Conservation (phyloP, 2,888 invertebrate genomes). For the Epistrophe eligans region DNA sequence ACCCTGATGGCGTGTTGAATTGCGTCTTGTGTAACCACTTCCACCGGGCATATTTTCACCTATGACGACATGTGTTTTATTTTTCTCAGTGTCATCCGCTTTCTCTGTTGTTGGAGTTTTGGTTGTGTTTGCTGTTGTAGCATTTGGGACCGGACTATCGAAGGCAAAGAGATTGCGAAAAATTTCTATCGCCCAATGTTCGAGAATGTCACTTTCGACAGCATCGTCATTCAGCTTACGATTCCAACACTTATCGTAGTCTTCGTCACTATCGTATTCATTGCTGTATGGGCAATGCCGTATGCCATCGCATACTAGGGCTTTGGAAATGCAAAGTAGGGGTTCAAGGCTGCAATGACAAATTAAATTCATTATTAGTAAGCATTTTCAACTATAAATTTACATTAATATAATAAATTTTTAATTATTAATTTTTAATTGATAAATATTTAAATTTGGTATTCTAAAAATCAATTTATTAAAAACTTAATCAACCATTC, state of each 20-base stretch:
- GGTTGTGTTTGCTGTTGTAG: conserved; percentile 39
- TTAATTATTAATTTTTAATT: no score
- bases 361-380: not conserved
- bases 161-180: conserved; percentile 82
- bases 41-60: conserved; percentile 41
- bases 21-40: conserved; percentile 78
- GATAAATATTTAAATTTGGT: no score
- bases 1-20: conserved; percentile 81
- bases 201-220: conserved; percentile 81
- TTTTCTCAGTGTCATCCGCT: conserved; percentile 46
- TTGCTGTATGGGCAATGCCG: conserved; percentile 88
- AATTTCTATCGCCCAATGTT: conserved; percentile 83
- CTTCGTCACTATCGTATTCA: conserved; percentile 85
- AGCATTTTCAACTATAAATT: no score
- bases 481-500: no score
- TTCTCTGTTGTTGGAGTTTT: conserved; percentile 18
- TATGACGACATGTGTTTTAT: conserved; percentile 5
- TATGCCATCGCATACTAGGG: conserved; percentile 88
- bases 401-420: no score
- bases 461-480: no score
- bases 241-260: conserved; percentile 82
- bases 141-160: conserved; percentile 79
- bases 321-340: conserved; percentile 87
- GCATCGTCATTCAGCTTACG: conserved; percentile 79
- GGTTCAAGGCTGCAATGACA: conserved; percentile 78